phyloP scores from a whole-genome alignment of 2,113 vertebrate species.

The Microtus ochrogaster region DNA sequence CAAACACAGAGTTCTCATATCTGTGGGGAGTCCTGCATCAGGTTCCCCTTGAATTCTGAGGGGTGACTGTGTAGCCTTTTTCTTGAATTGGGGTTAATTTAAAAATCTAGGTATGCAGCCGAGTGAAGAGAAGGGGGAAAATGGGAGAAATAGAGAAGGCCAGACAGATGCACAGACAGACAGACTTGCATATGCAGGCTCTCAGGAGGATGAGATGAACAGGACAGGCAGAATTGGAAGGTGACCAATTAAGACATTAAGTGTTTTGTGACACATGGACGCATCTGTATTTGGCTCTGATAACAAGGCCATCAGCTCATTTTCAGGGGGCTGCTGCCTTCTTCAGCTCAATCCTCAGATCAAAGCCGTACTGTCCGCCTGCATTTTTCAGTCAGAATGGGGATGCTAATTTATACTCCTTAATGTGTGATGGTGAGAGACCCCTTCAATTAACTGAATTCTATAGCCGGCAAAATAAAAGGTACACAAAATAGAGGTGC shows the following conservation, averaged over 20 bases:
- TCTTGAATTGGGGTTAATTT: not conserved
- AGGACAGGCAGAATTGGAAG: constrained; percentile 88
- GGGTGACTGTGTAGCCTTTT: not conserved
- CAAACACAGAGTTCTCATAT: not conserved
- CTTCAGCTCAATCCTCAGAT: constrained; percentile 93
- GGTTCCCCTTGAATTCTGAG: not conserved
- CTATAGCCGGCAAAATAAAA: constrained; percentile 92
- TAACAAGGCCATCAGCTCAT: constrained; percentile 98
- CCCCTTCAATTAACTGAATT: constrained; percentile 99
- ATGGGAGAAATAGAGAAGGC: not conserved
- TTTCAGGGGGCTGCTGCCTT: constrained; percentile 93
- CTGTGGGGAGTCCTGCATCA: not conserved
- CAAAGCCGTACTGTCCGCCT: constrained; percentile 93
- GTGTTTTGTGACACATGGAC: constrained; percentile 95
- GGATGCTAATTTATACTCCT: constrained; percentile 98
- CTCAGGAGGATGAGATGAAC: constrained; percentile 61
- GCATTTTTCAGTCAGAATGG: constrained; percentile 93
- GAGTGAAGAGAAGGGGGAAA: not conserved
- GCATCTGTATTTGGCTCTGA: constrained; percentile 94
- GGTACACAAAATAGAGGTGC: constrained; percentile 92
- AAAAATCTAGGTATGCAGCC: constrained; percentile 51
- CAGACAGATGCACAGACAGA: not conserved
- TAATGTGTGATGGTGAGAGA: constrained; percentile 96
- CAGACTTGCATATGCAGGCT: accelerated
- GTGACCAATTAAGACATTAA: constrained; percentile 99